Evolutionary conservation across 2,113 vertebrate species (phyloP).

Genomic region (Sula dactylatra): DNA sequence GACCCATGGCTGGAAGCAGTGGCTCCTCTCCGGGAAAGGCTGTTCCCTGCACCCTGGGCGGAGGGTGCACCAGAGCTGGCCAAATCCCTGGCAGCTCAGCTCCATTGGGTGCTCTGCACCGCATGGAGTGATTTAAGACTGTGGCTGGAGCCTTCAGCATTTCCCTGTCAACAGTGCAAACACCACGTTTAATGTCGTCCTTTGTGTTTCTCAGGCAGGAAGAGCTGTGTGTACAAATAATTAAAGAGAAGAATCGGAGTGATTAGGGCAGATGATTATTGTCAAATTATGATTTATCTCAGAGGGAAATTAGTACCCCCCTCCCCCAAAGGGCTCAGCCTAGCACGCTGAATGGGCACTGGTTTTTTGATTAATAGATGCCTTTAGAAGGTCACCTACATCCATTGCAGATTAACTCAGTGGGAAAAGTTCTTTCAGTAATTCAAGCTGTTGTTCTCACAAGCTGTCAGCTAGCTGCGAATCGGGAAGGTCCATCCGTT

Average conservation of each 20-base stretch:
- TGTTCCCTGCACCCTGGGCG: neutral
- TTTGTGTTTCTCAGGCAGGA: conserved; percentile 55
- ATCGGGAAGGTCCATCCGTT: conserved; percentile 76
- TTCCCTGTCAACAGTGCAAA: neutral
- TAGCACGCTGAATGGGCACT: conserved; percentile 73
- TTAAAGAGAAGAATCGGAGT: conserved; percentile 76
- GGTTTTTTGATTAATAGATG: conserved; percentile 80
- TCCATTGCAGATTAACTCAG: conserved; percentile 83
- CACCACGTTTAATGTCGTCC: neutral
- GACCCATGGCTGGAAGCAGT: neutral
- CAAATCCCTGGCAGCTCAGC: neutral
- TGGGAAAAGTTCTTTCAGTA: conserved; percentile 84
- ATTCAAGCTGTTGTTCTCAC: conserved; percentile 84
- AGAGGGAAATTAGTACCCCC: conserved; percentile 76
- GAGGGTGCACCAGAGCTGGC: neutral
- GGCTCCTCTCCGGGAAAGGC: neutral
- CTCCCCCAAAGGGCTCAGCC: conserved; percentile 72
- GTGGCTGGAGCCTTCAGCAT: neutral
- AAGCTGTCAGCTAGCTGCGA: conserved; percentile 76
- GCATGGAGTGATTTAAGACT: neutral
- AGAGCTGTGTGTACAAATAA: conserved; percentile 79
- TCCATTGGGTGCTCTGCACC: neutral
- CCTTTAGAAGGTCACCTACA: conserved; percentile 83
- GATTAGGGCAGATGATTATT: conserved; percentile 84
- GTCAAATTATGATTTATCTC: conserved; percentile 85